These are phyloP conservation scores for Doris montereyensis DNA, from an alignment of 2,888 invertebrate species.

Conservation along the genomic window DNA sequence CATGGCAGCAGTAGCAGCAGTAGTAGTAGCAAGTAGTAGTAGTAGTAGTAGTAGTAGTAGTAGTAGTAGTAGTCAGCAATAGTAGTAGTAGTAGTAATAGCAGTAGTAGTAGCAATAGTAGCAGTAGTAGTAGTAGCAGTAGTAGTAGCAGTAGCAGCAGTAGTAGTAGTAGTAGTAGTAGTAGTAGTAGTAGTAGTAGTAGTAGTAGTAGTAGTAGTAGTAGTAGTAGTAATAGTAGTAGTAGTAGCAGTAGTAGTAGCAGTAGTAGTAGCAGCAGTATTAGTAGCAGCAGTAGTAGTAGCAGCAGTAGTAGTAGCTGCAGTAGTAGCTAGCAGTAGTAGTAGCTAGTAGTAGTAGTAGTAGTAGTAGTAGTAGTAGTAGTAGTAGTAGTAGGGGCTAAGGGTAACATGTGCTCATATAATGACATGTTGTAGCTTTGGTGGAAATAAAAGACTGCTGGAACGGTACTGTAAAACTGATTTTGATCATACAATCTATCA, in stretches of 20 bases:
- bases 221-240: constrained; percentile 11
- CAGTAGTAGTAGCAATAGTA: background rate
- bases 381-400: no score
- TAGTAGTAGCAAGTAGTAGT: constrained; percentile 1
- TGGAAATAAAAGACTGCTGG: no score
- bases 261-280: background rate
- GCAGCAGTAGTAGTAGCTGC: background rate
- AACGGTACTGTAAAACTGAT: no score
- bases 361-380: no score
- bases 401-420: no score
- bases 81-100: background rate
- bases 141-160: background rate
- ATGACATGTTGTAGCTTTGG: no score
- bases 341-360: no score
- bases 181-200: constrained; percentile 18
- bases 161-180: constrained; percentile 21
- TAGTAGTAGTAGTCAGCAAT: background rate
- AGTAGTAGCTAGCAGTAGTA: no score
- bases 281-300: constrained; percentile 3
- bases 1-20: constrained; percentile 9
- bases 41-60: constrained; percentile 2
- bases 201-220: constrained; percentile 26
- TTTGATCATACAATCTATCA: no score
- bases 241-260: constrained; percentile 19
- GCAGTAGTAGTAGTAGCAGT: background rate